Evolutionary conservation across 2,888 invertebrate species (phyloP), one percentile per base, ranked within the genome.

Genomic region (Rhingia campestris): DNA sequence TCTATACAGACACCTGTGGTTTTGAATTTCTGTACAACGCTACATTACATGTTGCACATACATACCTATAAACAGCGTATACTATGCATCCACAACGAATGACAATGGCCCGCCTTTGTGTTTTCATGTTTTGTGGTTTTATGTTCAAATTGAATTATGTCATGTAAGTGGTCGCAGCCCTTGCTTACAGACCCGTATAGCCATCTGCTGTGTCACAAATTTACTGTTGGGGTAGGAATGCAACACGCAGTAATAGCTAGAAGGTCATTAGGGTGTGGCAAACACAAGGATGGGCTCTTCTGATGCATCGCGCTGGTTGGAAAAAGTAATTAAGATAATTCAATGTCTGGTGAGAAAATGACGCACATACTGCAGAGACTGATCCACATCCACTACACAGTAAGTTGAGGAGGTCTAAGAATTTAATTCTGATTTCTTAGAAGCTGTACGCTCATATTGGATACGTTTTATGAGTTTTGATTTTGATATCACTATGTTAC

Each of bases 231-330:
- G 75, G 75, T 67, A 69, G 67, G 67, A 59, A 6, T 39, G 45
- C 30, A 6, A 9, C 30, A 53, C 59, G 22, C 35, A 59, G 53
- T 58, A 59, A 22, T 30, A 35, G n/a, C n/a, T 14, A 10, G 75
- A 75, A 75, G 75, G 75, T 66, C 75, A 75, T 75, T 58, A 75
- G 66, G 75, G 75, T 59, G 75, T 61, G 75, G 59, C 54, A 2
- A 14, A 39, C 30, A 61, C 43, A 69, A 61, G 66, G 74, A 51
- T 75, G 43, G 58, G 49, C 66, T 49, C 12, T 33, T 35, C 35
- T 64, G 64, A 56, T 64, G 56, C 74, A 64, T 6, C 51, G 4
- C 41, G n/a, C 39, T 41, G 37, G 10, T 47, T 74, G 56, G 6
- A 39, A 49, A 37, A 22, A 66, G 49, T 64, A 74, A 74, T 74